These are phyloP conservation scores for Callipepla squamata DNA, from an alignment of 2,113 vertebrate species.

Conservation along the genomic window DNA sequence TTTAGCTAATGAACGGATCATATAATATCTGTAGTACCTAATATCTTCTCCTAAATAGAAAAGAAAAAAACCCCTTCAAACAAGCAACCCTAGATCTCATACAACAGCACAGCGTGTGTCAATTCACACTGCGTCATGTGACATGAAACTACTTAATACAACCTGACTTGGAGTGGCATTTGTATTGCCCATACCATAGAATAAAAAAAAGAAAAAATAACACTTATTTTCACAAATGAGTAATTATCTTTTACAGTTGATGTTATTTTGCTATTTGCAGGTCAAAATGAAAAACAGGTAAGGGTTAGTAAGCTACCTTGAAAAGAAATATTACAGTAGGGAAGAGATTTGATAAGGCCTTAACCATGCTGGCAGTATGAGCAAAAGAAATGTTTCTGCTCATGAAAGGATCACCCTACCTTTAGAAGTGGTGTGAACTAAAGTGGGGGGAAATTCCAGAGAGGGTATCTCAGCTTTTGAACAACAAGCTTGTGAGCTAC, in stretches of 20 bases:
- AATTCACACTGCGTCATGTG: conserved; percentile 75
- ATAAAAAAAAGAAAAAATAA: conserved; percentile 49
- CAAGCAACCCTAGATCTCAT: conserved; percentile 73
- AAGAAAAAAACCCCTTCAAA: conserved; percentile 66
- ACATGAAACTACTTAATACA: conserved; percentile 75
- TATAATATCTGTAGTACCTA: conserved; percentile 39
- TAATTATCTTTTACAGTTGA: conserved; percentile 76
- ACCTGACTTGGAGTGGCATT: conserved; percentile 71
- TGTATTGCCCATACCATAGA: conserved; percentile 62
- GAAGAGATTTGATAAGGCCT: conserved; percentile 50
- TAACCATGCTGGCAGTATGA: not conserved
- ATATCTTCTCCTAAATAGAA: conserved; percentile 60
- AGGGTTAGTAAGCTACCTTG: conserved; percentile 56
- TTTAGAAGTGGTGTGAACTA: conserved; percentile 54
- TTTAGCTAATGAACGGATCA: conserved; percentile 22
- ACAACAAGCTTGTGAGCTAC: conserved; percentile 12
- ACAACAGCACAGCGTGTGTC: conserved; percentile 77
- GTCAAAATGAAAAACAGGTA: conserved; percentile 75
- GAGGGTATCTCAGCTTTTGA: conserved; percentile 26
- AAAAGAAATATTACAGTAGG: conserved; percentile 55
- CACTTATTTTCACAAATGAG: conserved; percentile 75
- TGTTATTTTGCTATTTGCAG: conserved; percentile 76
- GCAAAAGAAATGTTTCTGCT: conserved; percentile 53
- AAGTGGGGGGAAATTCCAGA: conserved; percentile 22
- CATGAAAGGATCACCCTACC: conserved; percentile 27